Base-by-base conservation (phyloP, 2,113 vertebrate species). In the Astatotilapia flaviijosephi region DNA sequence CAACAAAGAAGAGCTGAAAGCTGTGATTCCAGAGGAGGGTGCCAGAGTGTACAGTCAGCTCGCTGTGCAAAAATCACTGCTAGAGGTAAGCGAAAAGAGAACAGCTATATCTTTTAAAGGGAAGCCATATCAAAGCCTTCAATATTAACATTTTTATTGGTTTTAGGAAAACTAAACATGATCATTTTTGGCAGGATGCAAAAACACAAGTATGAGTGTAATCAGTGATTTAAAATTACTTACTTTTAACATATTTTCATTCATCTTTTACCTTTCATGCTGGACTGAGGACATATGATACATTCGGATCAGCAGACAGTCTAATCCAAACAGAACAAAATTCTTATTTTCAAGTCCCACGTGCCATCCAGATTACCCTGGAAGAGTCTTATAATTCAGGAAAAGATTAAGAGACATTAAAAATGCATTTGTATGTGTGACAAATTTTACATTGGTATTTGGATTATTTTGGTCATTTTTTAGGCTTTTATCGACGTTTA, bases 21-120 rank as follows among this genome's bases (percentile, higher is more conserved):
- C 95, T 4, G 97, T 97, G 31, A 93, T 96, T 87, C 96, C 96
- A 92, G 96, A 97, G 0, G 97, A 97, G 93, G 97, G 97, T 7
- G 84, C 97, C 28, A 94, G 97, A 94, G 97, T 97, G 80, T 98
- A 98, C 96, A 98, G 98, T 89, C 98, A 98, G 90, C 94, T 98
- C 26, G 95, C 96, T 0, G 97, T 98, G 89, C 98, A 98, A 94
- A 98, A 96, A 33, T 89, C 97, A 4, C 95, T 97, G 92, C 94
- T 97, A 37, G 97, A 98, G 96, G 97, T 97, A 92, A 85, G 11
- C 0, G 1, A 4, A 13, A 70, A 23, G 37, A 28, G 10, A 77
- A 77, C 15, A n/a, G 70, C 10, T 77, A 11, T 12, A 49, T 12
- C 9, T 15, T 73, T 73, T 37, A 65, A 73, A 45, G 13, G 37